Base-by-base conservation (phyloP, 2,113 vertebrate species). In the Bostrychus sinensis region DNA sequence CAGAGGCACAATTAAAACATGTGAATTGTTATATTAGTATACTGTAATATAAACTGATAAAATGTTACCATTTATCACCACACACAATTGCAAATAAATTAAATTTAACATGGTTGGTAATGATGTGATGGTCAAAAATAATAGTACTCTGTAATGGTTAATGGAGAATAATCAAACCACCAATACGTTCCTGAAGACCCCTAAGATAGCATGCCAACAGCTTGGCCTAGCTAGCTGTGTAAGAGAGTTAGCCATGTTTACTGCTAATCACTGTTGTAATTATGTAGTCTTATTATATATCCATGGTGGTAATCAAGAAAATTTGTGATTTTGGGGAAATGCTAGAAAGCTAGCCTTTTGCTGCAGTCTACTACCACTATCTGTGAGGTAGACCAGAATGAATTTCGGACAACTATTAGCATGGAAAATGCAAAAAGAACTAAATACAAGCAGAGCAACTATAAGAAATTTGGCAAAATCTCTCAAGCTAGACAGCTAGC, bases 81-180 rank as follows among this genome's bases (percentile, higher is more conserved):
- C 36, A 41, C 26, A 41, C 23, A 38, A 69, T 64, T 70, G 63
- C 25, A 26, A 14, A 48, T 48, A 62, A 66, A n/a, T 30, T 46
- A 48, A 41, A 7, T 62, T 63, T 16, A 6, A 43, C 56, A 69
- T 41, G 42, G 22, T 5, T 4, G 6, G 36, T 22, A 55, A 75
- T 25, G 30, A 22, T 28, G 10, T 5, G 14, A n/a, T 19, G 17
- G 41, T 22, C 34, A 9, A 42, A n/a, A 67, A 54, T 9, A 36
- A 11, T 59, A 39, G 36, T 32, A 56, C 19, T 70, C 39, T 54
- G 62, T 42, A 39, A 56, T 19, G 66, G 72, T 86, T 83, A 77
- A 81, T 80, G 62, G 30, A 51, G 25, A 54, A 37, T 59, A 56
- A 78, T 69, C 72, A 66, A 66, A 71, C 48, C 62, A 63, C 48